A percentile compares a stretch with the other conserved stretches of the same genome.
Conservation (phyloP, 2,888 invertebrate species). For the Parascotia fuliginaria region DNA sequence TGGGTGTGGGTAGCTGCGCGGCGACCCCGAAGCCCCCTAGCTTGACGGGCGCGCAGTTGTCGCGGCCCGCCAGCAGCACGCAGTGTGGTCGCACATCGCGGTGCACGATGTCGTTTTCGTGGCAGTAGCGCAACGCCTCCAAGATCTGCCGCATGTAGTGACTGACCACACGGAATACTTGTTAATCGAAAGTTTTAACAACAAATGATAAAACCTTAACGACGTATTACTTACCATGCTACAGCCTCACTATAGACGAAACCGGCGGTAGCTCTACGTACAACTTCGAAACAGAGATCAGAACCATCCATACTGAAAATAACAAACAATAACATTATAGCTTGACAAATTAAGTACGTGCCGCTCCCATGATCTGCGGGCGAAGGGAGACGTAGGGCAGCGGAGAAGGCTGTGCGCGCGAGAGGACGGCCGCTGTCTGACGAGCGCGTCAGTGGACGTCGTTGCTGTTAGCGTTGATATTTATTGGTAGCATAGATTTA, state of each 20-base stretch:
- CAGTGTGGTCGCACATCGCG: slow-evolving; percentile 99
- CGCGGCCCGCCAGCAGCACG: slow-evolving; percentile 96
- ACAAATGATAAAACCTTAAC: neutral
- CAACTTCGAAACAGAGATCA: slow-evolving; percentile 99
- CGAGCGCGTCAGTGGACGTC: no score
- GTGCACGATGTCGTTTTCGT: slow-evolving; percentile 99
- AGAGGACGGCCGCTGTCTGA: no score
- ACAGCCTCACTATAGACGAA: slow-evolving; percentile 99
- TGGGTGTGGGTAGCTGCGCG: slow-evolving; percentile 94
- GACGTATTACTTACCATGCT: slow-evolving; percentile 96
- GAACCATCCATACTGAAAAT: slow-evolving; percentile 98
- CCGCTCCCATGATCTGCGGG: no score
- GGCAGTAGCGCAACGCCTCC: slow-evolving; percentile 98
- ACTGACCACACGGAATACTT: slow-evolving; percentile 81
- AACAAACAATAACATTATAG: slow-evolving; percentile 3
- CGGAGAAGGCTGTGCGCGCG: no score
- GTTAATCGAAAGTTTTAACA: no score
- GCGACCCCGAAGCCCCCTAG: slow-evolving; percentile 99
- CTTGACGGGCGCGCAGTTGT: slow-evolving; percentile 99
- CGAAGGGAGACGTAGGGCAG: no score
- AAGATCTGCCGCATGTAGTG: slow-evolving; percentile 99
- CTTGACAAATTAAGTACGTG: no score
- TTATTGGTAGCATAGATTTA: no score
- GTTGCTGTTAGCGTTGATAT: no score
- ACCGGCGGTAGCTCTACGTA: slow-evolving; percentile 97